Conservation (phyloP, 2,797 vertebrate genomes). For the Poecilia gillii region DNA sequence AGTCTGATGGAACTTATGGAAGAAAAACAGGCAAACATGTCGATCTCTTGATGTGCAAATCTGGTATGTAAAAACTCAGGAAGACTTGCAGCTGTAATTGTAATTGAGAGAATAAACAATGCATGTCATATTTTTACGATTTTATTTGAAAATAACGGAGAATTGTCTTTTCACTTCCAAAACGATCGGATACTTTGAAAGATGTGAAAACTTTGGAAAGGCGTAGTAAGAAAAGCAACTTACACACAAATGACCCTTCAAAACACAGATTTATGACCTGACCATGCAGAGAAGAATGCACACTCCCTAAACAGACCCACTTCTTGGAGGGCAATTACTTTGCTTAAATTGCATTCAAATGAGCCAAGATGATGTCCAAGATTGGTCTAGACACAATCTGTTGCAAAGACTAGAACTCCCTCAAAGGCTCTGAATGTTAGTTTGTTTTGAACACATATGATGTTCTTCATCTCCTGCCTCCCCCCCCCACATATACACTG, state of each 20-base stretch:
- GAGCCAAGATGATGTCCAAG: conserved; percentile 51
- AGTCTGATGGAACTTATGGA: neutral
- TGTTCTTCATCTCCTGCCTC: conserved; percentile 35
- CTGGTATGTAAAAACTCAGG: neutral
- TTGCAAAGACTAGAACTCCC: conserved; percentile 68
- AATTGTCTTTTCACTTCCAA: neutral
- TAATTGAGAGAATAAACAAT: neutral
- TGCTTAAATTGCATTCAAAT: conserved; percentile 51
- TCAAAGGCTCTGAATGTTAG: conserved; percentile 55
- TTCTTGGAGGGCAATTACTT: conserved; percentile 71
- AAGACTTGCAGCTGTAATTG: neutral
- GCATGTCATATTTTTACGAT: no score
- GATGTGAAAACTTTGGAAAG: neutral
- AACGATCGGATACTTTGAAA: neutral
- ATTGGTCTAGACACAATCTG: conserved; percentile 64
- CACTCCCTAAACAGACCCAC: conserved; percentile 77
- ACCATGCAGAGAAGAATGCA: conserved; percentile 40
- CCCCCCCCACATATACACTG: conserved; percentile 13
- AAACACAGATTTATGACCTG: conserved; percentile 32
- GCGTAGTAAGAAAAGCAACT: no score
- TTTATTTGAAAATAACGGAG: no score
- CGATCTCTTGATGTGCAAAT: neutral
- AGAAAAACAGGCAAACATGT: neutral
- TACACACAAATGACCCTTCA: conserved; percentile 16
- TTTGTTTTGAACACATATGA: conserved; percentile 54